Percentiles rank a stretch among this genome's conserved stretches.
These are phyloP conservation scores for Parazoanthus swiftii DNA, from an alignment of 92 coral and sea anemone genomes.

Conservation along the genomic window DNA sequence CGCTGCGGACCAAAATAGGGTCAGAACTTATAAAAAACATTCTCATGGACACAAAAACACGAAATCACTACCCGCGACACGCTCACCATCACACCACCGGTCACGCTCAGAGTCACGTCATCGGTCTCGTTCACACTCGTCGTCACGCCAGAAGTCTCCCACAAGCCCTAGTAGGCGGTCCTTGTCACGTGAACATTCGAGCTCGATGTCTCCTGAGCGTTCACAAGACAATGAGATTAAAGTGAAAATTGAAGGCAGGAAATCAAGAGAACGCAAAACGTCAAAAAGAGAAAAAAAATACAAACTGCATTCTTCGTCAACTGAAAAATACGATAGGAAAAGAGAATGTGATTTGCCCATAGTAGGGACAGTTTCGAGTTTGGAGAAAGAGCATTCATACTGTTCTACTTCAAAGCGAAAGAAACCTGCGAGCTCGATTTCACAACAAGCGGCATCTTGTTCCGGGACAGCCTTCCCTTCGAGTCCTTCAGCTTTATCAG, in stretches of 20 bases:
- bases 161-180: background rate
- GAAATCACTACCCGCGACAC: constrained; percentile 4
- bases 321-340: background rate
- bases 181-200: background rate
- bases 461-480: background rate
- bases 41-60: constrained; percentile 30
- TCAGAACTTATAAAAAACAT: constrained; percentile 12
- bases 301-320: background rate
- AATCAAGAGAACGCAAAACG: background rate
- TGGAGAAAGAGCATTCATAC: background rate
- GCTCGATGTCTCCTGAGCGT: background rate
- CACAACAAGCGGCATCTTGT: background rate
- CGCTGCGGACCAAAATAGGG: background rate
- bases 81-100: constrained; percentile 13
- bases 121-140: constrained; percentile 37
- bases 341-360: background rate
- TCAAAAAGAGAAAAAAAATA: background rate
- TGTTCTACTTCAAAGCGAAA: background rate
- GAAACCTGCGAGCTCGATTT: background rate
- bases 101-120: constrained; percentile 8
- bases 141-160: constrained; percentile 15
- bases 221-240: background rate
- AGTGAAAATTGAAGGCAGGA: constrained; percentile 8
- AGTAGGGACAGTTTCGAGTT: background rate
- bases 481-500: background rate